Evolutionary conservation across 2,888 invertebrate species (phyloP).

Genomic region (Geotrupes spiniger): DNA sequence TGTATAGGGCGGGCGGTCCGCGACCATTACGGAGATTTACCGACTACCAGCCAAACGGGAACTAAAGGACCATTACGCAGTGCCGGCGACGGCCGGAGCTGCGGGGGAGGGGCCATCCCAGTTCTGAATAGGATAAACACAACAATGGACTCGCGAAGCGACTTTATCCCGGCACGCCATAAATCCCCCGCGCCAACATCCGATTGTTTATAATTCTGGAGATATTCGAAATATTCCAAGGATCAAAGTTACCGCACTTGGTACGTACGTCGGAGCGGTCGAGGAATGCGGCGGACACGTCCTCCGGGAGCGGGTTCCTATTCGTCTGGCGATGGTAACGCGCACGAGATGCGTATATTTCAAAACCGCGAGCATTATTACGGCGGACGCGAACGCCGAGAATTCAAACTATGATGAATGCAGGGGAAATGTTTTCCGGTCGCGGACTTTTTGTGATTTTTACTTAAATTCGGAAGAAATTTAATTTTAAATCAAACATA

Average conservation of each 20-base stretch:
- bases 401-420: no score
- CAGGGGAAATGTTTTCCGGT: no score
- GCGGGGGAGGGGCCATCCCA: constrained; percentile 1
- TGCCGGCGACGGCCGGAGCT: no score
- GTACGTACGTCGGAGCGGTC: background rate
- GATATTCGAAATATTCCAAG: constrained; percentile 1
- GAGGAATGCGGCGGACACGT: constrained; percentile 2
- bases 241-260: constrained; percentile 7
- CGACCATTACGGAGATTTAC: constrained; percentile 25
- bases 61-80: constrained; percentile 12
- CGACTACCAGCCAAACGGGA: constrained; percentile 9
- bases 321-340: no score
- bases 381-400: no score
- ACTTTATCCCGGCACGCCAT: constrained; percentile 1
- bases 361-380: no score
- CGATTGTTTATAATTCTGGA: background rate
- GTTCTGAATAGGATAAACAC: constrained; percentile 1
- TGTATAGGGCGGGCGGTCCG: constrained; percentile 18
- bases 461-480: no score
- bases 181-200: background rate
- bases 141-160: constrained; percentile 9
- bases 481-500: no score
- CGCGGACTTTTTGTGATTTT: no score
- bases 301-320: no score
- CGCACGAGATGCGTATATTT: no score